Conservation (phyloP, 1,140 invertebrate species). For the Drosophila pachea region DNA sequence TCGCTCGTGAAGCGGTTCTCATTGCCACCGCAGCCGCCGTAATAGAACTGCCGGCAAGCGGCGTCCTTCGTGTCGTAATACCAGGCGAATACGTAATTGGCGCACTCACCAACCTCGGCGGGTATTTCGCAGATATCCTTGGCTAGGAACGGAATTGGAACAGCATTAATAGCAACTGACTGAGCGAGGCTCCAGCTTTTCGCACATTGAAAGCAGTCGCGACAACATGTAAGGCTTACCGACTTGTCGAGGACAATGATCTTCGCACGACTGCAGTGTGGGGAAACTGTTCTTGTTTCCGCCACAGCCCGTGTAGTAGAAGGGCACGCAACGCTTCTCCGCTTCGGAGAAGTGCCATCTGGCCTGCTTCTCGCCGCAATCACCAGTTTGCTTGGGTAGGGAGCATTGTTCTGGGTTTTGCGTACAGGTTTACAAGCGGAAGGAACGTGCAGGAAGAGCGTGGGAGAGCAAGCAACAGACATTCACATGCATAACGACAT, state of each 20-base stretch:
- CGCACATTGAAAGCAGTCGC: conserved; percentile 66
- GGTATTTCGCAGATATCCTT: conserved; percentile 87
- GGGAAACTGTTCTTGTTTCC: conserved; percentile 94
- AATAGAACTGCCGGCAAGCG: conserved; percentile 88
- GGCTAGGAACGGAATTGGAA: conserved; percentile 44
- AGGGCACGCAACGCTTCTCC: conserved; percentile 94
- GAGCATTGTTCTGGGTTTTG: conserved; percentile 87
- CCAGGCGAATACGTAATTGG: conserved; percentile 88
- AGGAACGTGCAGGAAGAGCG: conserved; percentile 31
- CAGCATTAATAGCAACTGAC: conserved; percentile 19
- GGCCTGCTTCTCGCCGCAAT: conserved; percentile 87
- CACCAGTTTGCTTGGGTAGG: conserved; percentile 87
- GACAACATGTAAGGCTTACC: conserved; percentile 82
- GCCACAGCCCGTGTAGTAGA: conserved; percentile 95
- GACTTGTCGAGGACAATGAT: conserved; percentile 87
- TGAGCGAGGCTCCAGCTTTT: neutral
- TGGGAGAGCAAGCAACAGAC: conserved; percentile 53
- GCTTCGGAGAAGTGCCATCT: conserved; percentile 92
- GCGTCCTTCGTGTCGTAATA: conserved; percentile 89
- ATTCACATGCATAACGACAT: conserved; percentile 60
- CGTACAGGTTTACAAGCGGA: conserved; percentile 14
- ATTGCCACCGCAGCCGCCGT: conserved; percentile 90
- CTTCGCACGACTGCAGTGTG: conserved; percentile 87
- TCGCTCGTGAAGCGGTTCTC: conserved; percentile 88
- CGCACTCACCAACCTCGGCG: conserved; percentile 87